phyloP scores from a whole-genome alignment of 2,888 invertebrate genomes.

The Pharmacophagus antenor region DNA sequence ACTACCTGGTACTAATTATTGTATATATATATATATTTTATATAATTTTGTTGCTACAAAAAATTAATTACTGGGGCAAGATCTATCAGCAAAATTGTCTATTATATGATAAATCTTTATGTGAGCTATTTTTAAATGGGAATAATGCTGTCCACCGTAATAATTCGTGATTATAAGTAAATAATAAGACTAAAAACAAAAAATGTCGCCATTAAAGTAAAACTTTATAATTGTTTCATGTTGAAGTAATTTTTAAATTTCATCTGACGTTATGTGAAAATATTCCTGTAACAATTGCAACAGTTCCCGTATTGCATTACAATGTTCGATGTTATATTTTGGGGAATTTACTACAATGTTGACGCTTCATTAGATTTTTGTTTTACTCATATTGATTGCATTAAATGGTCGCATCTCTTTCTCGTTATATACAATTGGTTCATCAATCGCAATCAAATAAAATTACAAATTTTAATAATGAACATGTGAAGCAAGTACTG shows the following conservation, averaged over 20 bases:
- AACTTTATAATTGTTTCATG: slow-evolving; percentile 30
- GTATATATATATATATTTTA: too few species aligned
- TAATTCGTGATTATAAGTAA: background rate
- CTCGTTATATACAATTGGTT: background rate
- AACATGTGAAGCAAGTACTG: too few species aligned
- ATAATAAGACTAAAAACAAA: background rate
- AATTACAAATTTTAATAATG: background rate
- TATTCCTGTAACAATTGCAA: slow-evolving; percentile 38
- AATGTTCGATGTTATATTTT: too few species aligned
- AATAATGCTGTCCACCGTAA: too few species aligned
- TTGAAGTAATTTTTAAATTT: slow-evolving; percentile 37
- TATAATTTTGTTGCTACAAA: too few species aligned
- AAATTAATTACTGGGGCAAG: too few species aligned
- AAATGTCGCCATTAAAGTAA: background rate
- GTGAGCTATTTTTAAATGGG: too few species aligned
- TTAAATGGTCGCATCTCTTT: background rate
- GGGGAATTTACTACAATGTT: background rate
- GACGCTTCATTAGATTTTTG: background rate
- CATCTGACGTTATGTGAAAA: slow-evolving; percentile 37
- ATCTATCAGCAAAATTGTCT: too few species aligned
- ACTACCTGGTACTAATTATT: too few species aligned
- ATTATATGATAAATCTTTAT: too few species aligned
- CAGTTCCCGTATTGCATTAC: slow-evolving; percentile 35
- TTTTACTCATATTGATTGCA: background rate
- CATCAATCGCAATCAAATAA: background rate